Conservation (phyloP, 2,797 vertebrate species). For the Aphelocoma californica region DNA sequence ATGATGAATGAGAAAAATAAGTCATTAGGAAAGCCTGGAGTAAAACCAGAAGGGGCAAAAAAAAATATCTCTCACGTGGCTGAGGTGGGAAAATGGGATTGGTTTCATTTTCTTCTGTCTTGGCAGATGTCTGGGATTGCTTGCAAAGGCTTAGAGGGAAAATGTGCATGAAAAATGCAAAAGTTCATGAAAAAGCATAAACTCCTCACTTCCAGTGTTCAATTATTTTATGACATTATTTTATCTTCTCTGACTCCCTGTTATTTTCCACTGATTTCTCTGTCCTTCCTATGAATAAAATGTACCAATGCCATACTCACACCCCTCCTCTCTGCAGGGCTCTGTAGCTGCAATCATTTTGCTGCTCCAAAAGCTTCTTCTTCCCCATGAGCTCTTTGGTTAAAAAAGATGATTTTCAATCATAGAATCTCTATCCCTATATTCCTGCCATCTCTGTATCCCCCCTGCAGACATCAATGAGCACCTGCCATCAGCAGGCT, state of each 20-base stretch:
- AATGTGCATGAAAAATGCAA: not conserved
- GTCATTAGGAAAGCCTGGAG: not conserved
- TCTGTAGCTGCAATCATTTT: not conserved
- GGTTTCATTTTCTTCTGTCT: not conserved
- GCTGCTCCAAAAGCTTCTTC: not conserved
- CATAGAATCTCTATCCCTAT: accelerated
- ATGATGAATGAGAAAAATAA: not conserved
- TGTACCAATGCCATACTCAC: not conserved
- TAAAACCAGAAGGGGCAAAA: not conserved
- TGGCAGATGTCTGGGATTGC: not conserved
- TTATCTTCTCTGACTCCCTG: not conserved
- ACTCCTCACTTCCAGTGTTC: not conserved
- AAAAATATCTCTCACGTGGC: accelerated
- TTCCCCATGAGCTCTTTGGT: not conserved
- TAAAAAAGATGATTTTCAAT: not conserved
- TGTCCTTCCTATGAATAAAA: not conserved
- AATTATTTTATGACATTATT: not conserved
- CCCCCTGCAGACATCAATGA: not conserved
- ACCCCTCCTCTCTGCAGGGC: not conserved
- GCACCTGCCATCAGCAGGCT: not conserved
- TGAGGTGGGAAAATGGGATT: not conserved
- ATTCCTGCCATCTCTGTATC: not conserved
- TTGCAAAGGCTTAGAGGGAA: not conserved
- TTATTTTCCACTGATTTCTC: not conserved
- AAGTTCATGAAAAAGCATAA: not conserved